Percentiles rank a stretch among this genome's conserved stretches.
Conservation (phyloP, 2,888 invertebrate genomes). For the Halictus quadricinctus region DNA sequence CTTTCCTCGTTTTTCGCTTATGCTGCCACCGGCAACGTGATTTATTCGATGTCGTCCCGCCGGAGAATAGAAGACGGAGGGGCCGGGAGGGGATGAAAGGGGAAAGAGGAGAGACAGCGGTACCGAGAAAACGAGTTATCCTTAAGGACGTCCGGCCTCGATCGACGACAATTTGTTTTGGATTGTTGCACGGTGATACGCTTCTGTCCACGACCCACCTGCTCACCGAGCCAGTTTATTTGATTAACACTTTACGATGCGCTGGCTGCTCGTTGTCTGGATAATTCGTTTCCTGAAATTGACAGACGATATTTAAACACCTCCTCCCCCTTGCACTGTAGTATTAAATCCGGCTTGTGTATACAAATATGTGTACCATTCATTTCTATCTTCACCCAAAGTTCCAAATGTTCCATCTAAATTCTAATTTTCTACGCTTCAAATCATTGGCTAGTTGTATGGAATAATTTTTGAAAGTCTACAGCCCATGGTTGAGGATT, state of each 20-base stretch:
- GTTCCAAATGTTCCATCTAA: too few relatives aligned
- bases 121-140: constrained; percentile 58
- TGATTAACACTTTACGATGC: neutral
- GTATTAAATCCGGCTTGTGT: neutral
- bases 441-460: too few relatives aligned
- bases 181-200: constrained; percentile 55
- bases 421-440: too few relatives aligned
- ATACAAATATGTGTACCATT: too few relatives aligned
- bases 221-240: neutral
- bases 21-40: constrained; percentile 51
- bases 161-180: constrained; percentile 62
- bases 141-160: constrained; percentile 35
- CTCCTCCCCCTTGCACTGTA: neutral
- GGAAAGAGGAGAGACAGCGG: neutral
- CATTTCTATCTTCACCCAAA: too few relatives aligned
- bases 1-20: constrained; percentile 38
- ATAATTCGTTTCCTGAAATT: neutral
- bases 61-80: constrained; percentile 36
- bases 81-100: neutral
- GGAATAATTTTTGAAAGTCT: too few relatives aligned
- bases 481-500: too few relatives aligned
- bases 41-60: constrained; percentile 61
- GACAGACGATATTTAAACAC: neutral
- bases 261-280: neutral
- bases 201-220: neutral